phyloP scores from a whole-genome alignment of 2,113 vertebrate genomes.

The Mastomys natalensis region DNA sequence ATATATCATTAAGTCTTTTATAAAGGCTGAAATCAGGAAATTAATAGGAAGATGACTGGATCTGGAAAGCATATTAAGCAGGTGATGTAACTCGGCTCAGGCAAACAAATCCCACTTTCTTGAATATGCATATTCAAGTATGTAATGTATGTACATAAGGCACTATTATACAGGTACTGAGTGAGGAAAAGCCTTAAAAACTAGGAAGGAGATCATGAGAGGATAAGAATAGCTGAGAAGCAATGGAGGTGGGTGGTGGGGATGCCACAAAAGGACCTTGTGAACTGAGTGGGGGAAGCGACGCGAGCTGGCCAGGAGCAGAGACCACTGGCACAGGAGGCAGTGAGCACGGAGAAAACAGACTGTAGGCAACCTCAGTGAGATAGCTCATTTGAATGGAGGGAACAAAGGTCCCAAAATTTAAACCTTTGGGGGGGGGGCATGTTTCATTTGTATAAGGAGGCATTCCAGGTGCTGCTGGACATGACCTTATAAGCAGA shows the following conservation, averaged over 20 bases:
- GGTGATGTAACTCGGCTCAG: neutral
- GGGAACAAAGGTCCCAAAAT: no score
- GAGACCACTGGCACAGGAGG: no score
- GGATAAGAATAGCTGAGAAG: neutral
- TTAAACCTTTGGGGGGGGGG: no score
- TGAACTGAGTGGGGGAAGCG: no score
- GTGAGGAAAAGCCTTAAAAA: neutral
- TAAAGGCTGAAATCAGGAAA: neutral
- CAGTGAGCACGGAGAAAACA: no score
- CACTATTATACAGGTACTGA: neutral
- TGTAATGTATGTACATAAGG: neutral
- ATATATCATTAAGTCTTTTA: neutral
- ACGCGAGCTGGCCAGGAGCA: no score
- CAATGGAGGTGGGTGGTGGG: neutral
- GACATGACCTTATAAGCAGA: no score
- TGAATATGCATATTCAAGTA: neutral
- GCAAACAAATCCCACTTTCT: neutral
- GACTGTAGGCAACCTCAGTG: no score
- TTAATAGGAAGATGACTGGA: neutral
- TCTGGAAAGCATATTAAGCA: neutral
- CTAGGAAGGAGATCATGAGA: neutral
- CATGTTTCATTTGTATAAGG: no score
- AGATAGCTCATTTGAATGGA: no score
- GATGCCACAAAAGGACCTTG: neutral
- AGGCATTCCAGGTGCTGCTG: no score